Percentiles rank a stretch among this genome's conserved stretches.
Evolutionary conservation across 2,888 invertebrate species (phyloP).

Genomic region (Thera britannica): DNA sequence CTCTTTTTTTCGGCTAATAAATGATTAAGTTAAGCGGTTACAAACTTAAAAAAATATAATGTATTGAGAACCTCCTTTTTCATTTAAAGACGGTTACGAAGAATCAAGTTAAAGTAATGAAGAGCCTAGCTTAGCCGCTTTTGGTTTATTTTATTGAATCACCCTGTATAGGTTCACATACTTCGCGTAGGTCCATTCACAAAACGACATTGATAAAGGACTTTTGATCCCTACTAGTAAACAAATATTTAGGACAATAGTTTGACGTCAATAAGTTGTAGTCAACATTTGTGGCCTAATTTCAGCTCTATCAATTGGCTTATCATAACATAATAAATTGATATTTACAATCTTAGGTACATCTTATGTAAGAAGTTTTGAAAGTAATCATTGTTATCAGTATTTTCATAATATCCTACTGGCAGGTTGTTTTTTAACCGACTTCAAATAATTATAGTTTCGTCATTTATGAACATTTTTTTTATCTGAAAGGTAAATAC

Average conservation of each 20-base stretch:
- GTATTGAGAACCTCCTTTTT: too few relatives aligned
- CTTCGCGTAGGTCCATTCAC: not conserved
- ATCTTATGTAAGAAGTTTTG: not conserved
- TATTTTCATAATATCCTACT: too few relatives aligned
- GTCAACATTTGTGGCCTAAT: conserved; percentile 38
- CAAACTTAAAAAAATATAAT: too few relatives aligned
- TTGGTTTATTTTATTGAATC: not conserved
- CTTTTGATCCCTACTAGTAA: conserved; percentile 10
- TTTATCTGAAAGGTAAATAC: too few relatives aligned
- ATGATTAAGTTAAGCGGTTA: too few relatives aligned
- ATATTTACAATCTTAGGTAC: not conserved
- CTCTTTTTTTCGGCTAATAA: too few relatives aligned
- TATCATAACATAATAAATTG: conserved; percentile 16
- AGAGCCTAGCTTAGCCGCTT: not conserved
- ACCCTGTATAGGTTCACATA: not conserved
- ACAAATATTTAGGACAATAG: conserved; percentile 25
- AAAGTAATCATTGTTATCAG: too few relatives aligned
- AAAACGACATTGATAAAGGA: conserved; percentile 5
- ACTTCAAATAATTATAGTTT: too few relatives aligned
- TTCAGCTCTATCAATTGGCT: conserved; percentile 30
- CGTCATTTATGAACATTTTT: too few relatives aligned
- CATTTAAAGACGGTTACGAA: too few relatives aligned
- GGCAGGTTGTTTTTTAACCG: too few relatives aligned
- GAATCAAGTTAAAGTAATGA: too few relatives aligned
- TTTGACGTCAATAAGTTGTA: conserved; percentile 22